Percentiles rank a stretch among this genome's conserved stretches.
These are phyloP conservation scores for Oreochromis niloticus DNA, from an alignment of 2,113 vertebrate species.

Conservation along the genomic window DNA sequence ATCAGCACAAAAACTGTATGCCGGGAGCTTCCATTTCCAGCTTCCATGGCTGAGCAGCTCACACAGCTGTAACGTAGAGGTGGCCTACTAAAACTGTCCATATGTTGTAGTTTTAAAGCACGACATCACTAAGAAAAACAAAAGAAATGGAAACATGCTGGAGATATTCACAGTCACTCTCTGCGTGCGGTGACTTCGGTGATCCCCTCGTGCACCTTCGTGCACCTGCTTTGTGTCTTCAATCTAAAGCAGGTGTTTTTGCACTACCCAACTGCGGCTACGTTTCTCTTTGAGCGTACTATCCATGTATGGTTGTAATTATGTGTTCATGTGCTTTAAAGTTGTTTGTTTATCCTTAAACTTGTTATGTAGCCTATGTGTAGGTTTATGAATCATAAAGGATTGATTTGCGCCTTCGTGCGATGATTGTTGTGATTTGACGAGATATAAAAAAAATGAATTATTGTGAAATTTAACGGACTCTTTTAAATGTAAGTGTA, in stretches of 20 bases:
- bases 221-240: background rate
- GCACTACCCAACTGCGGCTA: background rate
- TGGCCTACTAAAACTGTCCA: background rate
- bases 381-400: background rate
- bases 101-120: background rate
- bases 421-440: rapidly evolving
- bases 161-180: background rate
- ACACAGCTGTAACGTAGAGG: background rate
- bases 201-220: background rate
- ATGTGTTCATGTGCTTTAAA: background rate
- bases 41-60: background rate
- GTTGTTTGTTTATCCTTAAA: background rate
- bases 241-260: background rate
- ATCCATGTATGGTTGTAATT: rapidly evolving
- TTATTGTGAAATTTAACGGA: background rate
- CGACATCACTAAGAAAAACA: background rate
- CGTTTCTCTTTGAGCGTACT: background rate
- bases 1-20: background rate
- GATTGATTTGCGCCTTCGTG: rapidly evolving
- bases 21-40: background rate
- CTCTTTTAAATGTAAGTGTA: background rate
- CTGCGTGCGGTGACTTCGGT: rapidly evolving
- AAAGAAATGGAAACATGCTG: background rate
- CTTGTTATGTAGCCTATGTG: rapidly evolving
- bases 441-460: background rate